Conservation (phyloP, 2,888 invertebrate species). For the Leptopterna dolabrata region DNA sequence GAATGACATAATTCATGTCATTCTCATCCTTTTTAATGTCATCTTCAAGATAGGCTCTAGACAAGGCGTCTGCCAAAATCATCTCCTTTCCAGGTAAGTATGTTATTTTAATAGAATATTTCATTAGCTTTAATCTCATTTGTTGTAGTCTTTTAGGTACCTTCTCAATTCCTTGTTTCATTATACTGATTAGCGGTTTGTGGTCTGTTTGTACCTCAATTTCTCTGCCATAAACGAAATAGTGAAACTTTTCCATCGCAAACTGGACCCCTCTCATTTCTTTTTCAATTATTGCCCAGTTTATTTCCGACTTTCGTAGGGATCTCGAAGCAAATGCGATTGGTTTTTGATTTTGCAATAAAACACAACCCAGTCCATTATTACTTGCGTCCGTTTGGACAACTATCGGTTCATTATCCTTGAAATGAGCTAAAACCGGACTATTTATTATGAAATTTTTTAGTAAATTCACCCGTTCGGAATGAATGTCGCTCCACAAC, state of each 20-base stretch:
- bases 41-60: neutral
- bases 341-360: neutral
- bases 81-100: too few species aligned
- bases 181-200: neutral
- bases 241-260: neutral
- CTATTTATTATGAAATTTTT: too few species aligned
- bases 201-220: neutral
- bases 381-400: neutral
- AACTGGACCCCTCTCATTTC: neutral
- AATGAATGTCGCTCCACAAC: too few species aligned
- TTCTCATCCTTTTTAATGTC: neutral
- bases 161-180: neutral
- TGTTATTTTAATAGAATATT: neutral
- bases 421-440: neutral
- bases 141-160: neutral
- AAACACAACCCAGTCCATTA: neutral
- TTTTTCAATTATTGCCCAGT: constrained; percentile 10
- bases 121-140: neutral
- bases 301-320: neutral
- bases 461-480: too few species aligned
- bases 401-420: neutral
- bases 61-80: neutral
- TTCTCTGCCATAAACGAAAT: constrained; percentile 12
- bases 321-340: neutral
- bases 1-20: neutral